Evolutionary conservation across 2,113 vertebrate genomes (phyloP), one percentile per base, ranked within the genome.

Genomic region (Oncorhynchus keta): DNA sequence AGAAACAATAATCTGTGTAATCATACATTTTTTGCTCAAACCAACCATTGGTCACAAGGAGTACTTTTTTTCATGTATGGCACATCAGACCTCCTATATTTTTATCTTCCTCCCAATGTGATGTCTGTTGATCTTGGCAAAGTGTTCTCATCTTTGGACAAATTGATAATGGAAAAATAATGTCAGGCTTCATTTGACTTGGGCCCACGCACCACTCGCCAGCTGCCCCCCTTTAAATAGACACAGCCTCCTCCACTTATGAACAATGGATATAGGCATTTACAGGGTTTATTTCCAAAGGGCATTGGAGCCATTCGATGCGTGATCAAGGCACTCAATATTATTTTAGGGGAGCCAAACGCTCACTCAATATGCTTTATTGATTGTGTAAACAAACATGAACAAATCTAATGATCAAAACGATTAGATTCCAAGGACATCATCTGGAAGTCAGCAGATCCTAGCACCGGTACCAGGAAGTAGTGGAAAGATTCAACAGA

Each of bases 321-420:
- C n/a, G 20, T 69, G 30, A 69, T 69, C 39, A 28, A 72, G 70
- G 70, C 67, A 68, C 32, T 39, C 30, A 68, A 68, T 35, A 35
- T 69, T 69, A 69, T 45, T 39, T 32, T 6, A 18, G 51, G 26
- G 49, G 14, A 18, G 26, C 22, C 51, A 51, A 55, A 55, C 14
- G 16, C 51, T 18, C 48, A 26, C n/a, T 55, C 39, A 55, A 55
- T 55, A 55, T 65, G 62, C 28, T 39, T 51, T 62, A 73, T 73
- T 80, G 76, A 86, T 81, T 35, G 26, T 7, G 1, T 66, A 76
- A 61, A 14, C 65, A 68, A 75, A 84, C 76, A 74, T 22, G 76
- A 83, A 86, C 78, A 85, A 86, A 83, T 83, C 65, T 70, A 1
- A 3, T 55, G 87, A 91, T 91, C 85, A 90, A 88, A 89, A 85